Evolutionary conservation across 2,113 vertebrate species (phyloP).

Genomic region (Gavia stellata): DNA sequence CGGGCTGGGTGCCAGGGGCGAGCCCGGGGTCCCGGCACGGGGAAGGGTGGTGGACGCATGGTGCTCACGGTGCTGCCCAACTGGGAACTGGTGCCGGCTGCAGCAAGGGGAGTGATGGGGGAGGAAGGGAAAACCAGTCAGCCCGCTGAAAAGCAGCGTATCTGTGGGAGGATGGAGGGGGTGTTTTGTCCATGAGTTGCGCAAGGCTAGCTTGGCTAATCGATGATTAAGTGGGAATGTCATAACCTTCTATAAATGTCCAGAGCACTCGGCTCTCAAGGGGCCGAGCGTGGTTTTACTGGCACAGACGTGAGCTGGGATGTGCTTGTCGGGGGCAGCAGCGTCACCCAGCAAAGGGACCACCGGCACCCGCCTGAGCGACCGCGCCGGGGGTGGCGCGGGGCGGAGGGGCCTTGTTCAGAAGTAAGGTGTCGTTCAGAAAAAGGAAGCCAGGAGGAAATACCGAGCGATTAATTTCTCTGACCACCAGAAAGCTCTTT

Average conservation of each 20-base stretch:
- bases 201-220: neutral
- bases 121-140: neutral
- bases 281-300: neutral
- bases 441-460: neutral
- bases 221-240: neutral
- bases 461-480: neutral
- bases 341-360: neutral
- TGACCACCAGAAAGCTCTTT: neutral
- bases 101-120: neutral
- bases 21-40: fast-evolving
- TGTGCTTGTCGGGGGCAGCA: neutral
- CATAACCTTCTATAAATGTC: neutral
- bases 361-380: fast-evolving
- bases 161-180: neutral
- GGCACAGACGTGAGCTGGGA: fast-evolving
- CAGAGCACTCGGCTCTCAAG: fast-evolving
- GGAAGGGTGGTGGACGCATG: fast-evolving
- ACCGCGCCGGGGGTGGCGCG: fast-evolving
- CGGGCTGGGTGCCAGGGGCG: neutral
- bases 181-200: fast-evolving
- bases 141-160: fast-evolving
- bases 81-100: neutral
- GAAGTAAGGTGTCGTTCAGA: fast-evolving
- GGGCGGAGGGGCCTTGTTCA: no score
- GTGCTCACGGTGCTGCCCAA: fast-evolving